Base-by-base conservation (phyloP, 2,113 vertebrate species). In the Rhabdornis inornatus region DNA sequence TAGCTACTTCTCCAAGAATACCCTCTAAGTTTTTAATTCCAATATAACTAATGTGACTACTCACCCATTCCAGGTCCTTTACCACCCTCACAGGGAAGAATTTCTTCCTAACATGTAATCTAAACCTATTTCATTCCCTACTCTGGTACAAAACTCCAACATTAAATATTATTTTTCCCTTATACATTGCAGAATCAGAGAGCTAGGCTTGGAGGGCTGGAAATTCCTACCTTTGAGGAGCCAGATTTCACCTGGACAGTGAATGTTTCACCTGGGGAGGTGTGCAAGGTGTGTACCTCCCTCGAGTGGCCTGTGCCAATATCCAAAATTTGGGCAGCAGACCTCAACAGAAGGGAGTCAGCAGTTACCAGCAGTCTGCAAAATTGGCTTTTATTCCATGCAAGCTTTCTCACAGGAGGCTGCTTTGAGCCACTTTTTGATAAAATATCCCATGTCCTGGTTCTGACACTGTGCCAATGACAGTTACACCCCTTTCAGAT, bases 281-380 rank as follows among this genome's bases (percentile, higher is more conserved):
- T 18, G 6, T 23, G 10, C 14, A 15, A 25, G n/a, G 28, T 40
- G 6, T 17, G 6, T 4, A 31, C 8, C 6, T 42, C 17, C 22
- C 22, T 35, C 47, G 6, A 49, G 5, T 13, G 31, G 7, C 6
- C 9, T 15, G 15, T 4, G 7, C 39, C 44, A 70, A 42, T 15
- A 4, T 2, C 15, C 15, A 45, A 44, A 83, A 23, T 1, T 22
- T 40, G 9, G 6, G 13, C 8, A 5, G 11, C 6, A 13, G 10
- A 4, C 7, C 1, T 40, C 7, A n/a, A 3, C 27, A n/a, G 30
- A 37, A 42, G 4, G 18, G 8, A 16, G 7, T 3, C 4, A 40
- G 39, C 39, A 40, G 13, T 40, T 40, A 40, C 13, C 39, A 40
- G 39, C 18, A 33, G 0, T 23, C 23, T 37, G 13, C 15, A 59